phyloP scores from a whole-genome alignment of 1,140 invertebrate species.

The Metaphire vulgaris region DNA sequence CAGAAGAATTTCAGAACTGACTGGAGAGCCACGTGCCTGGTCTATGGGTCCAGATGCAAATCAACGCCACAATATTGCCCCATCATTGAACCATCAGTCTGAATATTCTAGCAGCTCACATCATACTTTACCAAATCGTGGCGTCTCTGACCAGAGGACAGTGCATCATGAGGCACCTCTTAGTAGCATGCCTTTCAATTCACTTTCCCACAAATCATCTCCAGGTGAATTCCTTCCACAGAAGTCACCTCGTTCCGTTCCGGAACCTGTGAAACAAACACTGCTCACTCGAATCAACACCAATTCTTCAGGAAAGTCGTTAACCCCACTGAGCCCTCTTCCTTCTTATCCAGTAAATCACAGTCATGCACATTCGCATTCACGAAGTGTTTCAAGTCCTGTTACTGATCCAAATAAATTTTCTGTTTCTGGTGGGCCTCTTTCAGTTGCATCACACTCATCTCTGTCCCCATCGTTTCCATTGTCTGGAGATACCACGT shows the following conservation, averaged over 20 bases:
- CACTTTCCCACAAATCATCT: background rate
- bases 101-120: background rate
- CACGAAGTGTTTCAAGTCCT: background rate
- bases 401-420: background rate
- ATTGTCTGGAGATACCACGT: background rate
- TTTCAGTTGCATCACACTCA: too few species aligned
- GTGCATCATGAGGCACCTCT: too few species aligned
- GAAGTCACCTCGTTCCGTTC: background rate
- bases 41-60: background rate
- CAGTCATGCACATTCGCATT: background rate
- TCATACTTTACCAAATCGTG: too few species aligned
- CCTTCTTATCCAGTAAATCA: background rate
- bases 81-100: background rate
- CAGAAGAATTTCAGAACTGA: background rate
- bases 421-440: too few species aligned
- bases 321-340: background rate
- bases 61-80: background rate
- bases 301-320: background rate
- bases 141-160: too few species aligned
- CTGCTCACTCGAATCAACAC: background rate
- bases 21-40: background rate
- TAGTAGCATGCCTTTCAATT: background rate
- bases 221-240: background rate
- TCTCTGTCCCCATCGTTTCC: too few species aligned
- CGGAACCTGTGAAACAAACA: background rate